These are phyloP conservation scores for Cotesia glomerata DNA, from an alignment of 1,140 invertebrate species.

Conservation along the genomic window DNA sequence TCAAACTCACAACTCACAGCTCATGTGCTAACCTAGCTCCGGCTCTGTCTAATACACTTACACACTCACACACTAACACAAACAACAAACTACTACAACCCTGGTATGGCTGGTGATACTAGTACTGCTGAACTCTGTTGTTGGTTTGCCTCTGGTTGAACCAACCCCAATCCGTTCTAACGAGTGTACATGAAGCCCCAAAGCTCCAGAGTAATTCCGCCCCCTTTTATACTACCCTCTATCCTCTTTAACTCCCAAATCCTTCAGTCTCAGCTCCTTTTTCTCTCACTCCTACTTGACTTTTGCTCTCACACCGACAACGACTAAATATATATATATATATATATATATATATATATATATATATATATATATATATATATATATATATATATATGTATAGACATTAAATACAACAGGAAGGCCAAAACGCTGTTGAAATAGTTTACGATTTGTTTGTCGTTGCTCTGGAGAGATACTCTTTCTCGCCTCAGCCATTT, in stretches of 20 bases:
- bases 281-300: not conserved
- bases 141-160: constrained; percentile 5
- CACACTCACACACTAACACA: not conserved
- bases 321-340: too few species aligned
- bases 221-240: not conserved
- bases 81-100: not conserved
- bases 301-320: not conserved
- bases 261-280: constrained; percentile 5
- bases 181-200: constrained; percentile 45
- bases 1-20: not conserved
- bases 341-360: too few species aligned
- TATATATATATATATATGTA: too few species aligned
- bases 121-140: not conserved
- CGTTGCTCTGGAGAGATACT: not conserved
- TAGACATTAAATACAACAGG: not conserved
- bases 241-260: constrained; percentile 33
- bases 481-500: constrained; percentile 16
- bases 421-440: constrained; percentile 17
- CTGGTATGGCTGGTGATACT: not conserved
- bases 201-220: not conserved
- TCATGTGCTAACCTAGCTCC: not conserved
- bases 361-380: not conserved
- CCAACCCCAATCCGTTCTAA: constrained; percentile 42
- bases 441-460: constrained; percentile 29
- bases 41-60: not conserved